A percentile compares a stretch with the other conserved stretches of the same genome.
Conservation (phyloP, 2,797 vertebrate genomes). For the Numenius phaeopus region DNA sequence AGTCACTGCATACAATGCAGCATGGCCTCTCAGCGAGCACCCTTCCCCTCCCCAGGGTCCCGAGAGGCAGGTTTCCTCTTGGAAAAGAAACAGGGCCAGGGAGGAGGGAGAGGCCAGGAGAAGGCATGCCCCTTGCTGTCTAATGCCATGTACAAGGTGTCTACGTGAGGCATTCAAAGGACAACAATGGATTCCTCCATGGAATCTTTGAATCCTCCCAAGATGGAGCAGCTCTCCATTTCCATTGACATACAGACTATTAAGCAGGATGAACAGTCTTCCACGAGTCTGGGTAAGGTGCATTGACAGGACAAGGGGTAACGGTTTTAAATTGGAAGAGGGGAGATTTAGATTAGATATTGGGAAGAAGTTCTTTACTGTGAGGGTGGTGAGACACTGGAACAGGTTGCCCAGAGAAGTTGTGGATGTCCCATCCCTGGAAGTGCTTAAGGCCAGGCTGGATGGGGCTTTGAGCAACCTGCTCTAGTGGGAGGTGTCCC, state of each 20-base stretch:
- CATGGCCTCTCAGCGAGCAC: neutral
- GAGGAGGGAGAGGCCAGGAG: neutral
- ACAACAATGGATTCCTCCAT: neutral
- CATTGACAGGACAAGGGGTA: no score
- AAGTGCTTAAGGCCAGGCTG: no score
- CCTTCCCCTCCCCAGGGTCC: neutral
- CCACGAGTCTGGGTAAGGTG: neutral
- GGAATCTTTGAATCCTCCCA: neutral
- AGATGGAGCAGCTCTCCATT: neutral
- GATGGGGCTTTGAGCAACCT: no score
- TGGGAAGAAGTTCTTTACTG: no score
- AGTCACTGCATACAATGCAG: neutral
- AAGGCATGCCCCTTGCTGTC: neutral
- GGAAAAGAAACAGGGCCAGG: neutral
- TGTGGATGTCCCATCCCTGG: no score
- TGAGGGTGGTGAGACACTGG: no score
- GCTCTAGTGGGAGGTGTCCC: no score
- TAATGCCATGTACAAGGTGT: neutral
- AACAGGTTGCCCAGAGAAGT: no score
- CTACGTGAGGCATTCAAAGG: neutral
- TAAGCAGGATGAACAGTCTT: neutral
- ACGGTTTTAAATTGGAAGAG: no score
- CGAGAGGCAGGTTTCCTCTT: neutral
- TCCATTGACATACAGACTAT: neutral
- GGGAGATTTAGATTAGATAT: no score